These are phyloP conservation scores for Girardinus metallicus DNA, from an alignment of 2,797 vertebrate species.

Conservation along the genomic window DNA sequence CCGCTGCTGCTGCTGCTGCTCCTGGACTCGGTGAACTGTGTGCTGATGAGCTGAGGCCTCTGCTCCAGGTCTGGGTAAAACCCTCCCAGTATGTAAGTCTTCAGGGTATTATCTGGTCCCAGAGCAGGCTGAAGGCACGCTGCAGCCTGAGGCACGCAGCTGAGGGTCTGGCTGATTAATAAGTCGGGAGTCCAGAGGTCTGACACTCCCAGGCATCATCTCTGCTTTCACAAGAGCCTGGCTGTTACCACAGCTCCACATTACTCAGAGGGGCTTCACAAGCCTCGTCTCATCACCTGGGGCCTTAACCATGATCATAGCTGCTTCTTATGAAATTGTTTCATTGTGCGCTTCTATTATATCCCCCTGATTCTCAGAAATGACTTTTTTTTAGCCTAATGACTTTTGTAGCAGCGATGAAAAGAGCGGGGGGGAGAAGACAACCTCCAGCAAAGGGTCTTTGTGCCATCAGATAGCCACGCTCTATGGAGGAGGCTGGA, in stretches of 20 bases:
- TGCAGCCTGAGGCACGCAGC: slow-evolving; percentile 60
- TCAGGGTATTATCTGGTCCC: slow-evolving; percentile 49
- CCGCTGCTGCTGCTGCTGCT: slow-evolving; percentile 30
- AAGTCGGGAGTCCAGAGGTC: slow-evolving; percentile 76
- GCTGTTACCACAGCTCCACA: slow-evolving; percentile 73
- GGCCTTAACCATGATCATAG: slow-evolving; percentile 59
- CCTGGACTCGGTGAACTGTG: slow-evolving; percentile 53
- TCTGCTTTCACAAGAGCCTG: slow-evolving; percentile 77
- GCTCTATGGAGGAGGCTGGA: slow-evolving; percentile 79
- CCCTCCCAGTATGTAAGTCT: slow-evolving; percentile 55
- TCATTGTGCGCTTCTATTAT: slow-evolving; percentile 59
- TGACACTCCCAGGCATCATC: slow-evolving; percentile 77
- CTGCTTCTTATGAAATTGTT: slow-evolving; percentile 55
- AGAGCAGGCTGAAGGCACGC: slow-evolving; percentile 45
- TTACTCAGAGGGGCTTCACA: slow-evolving; percentile 41
- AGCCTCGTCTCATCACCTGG: slow-evolving; percentile 70
- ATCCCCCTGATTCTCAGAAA: slow-evolving; percentile 66
- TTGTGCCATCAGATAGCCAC: slow-evolving; percentile 87
- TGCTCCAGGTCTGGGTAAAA: slow-evolving; percentile 48
- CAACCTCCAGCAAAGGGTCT: slow-evolving; percentile 83
- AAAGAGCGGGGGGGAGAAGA: slow-evolving; percentile 79
- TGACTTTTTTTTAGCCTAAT: slow-evolving; percentile 61
- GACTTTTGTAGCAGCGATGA: slow-evolving; percentile 77
- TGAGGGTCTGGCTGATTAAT: slow-evolving; percentile 73
- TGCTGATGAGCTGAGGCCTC: slow-evolving; percentile 53